A percentile compares a stretch with the other conserved stretches of the same genome.
Conservation (phyloP, 1,140 invertebrate species). For the Paralvinella palmiformis region DNA sequence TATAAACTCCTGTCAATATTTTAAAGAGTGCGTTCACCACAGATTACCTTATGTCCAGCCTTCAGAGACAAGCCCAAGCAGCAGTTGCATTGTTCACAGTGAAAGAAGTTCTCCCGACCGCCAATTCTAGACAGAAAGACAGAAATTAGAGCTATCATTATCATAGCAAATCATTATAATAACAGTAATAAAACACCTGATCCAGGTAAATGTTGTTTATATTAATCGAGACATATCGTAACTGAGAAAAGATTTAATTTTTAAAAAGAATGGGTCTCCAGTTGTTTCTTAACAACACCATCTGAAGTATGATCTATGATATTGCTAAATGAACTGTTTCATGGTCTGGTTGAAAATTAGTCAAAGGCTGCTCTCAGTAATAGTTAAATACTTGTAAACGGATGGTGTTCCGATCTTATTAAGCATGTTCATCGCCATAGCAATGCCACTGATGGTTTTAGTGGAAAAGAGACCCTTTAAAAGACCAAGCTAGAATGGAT, state of each 20-base stretch:
- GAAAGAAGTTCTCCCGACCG: slow-evolving; percentile 76
- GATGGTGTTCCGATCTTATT: no score
- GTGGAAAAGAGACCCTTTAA: no score
- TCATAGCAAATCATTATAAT: neutral
- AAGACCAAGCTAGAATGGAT: no score
- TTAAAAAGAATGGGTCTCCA: slow-evolving; percentile 3
- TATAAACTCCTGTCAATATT: neutral
- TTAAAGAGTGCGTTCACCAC: neutral
- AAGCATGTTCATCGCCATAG: no score
- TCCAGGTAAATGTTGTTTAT: no score
- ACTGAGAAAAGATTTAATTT: neutral
- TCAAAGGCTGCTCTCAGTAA: no score
- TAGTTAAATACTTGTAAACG: no score
- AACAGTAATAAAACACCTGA: no score
- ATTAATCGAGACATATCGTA: neutral
- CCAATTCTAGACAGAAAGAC: slow-evolving; percentile 58
- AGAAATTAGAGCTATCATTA: neutral
- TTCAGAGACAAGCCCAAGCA: slow-evolving; percentile 72
- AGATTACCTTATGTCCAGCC: slow-evolving; percentile 71
- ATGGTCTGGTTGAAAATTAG: no score
- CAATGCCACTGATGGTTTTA: no score
- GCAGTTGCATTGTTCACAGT: slow-evolving; percentile 80
- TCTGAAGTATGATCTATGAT: neutral
- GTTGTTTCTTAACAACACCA: neutral
- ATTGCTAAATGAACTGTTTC: no score